Conservation (phyloP, 2,797 vertebrate species). For the Hoplostethus mediterraneus region DNA sequence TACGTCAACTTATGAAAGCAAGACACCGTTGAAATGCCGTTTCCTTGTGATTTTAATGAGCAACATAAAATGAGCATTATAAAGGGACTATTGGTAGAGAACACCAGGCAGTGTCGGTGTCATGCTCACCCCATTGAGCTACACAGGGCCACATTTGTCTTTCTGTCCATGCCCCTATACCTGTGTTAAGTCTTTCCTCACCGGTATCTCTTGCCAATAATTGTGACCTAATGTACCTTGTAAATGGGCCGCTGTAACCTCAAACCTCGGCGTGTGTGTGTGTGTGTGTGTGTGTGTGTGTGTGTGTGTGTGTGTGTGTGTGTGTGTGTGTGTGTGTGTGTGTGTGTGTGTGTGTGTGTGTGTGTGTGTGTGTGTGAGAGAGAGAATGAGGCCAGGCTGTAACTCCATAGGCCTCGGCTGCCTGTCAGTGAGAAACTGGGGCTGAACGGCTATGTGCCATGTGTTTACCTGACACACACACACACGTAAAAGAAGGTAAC, state of each 20-base stretch:
- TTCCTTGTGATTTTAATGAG: too few relatives aligned
- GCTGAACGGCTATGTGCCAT: conserved; percentile 50
- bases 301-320: conserved; percentile 28
- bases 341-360: conserved; percentile 6
- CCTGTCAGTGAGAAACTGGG: conserved; percentile 59
- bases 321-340: conserved; percentile 36
- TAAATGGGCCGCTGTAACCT: conserved; percentile 71
- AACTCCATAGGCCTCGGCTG: conserved; percentile 35
- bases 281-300: conserved; percentile 34
- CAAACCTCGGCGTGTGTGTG: conserved; percentile 37
- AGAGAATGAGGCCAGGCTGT: conserved; percentile 60
- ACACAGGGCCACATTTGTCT: too few relatives aligned
- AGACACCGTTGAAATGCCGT: too few relatives aligned
- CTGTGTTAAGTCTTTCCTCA: conserved; percentile 18
- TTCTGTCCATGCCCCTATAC: conserved; percentile 1
- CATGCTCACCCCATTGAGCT: too few relatives aligned
- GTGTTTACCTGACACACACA: conserved; percentile 52
- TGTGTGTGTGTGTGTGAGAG: conserved; percentile 17
- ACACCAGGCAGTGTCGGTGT: too few relatives aligned
- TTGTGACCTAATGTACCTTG: conserved; percentile 36
- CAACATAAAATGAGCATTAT: too few relatives aligned
- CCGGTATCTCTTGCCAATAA: conserved; percentile 5
- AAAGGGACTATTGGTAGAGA: too few relatives aligned
- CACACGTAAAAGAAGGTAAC: conserved; percentile 2
- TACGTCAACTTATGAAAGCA: too few relatives aligned